These are phyloP conservation scores for Strongylocentrotus purpuratus DNA, from an alignment of 35 echinoderm and acorn worm genomes.

Conservation along the genomic window DNA sequence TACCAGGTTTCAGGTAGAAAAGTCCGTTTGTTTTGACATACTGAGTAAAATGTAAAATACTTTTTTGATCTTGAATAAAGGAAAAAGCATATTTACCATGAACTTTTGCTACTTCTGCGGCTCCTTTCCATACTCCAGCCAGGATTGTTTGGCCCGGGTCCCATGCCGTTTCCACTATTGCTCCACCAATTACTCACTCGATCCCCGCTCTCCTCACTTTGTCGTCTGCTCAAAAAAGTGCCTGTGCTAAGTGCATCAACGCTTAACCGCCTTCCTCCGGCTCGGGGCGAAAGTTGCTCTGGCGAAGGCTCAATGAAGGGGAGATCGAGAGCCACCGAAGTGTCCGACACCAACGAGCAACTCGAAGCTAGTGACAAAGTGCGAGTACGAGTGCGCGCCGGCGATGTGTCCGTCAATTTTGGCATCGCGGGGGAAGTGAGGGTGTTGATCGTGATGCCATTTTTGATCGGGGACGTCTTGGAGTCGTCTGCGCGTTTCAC, in stretches of 20 bases:
- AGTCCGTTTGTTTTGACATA: too few species aligned
- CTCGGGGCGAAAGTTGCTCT: background rate
- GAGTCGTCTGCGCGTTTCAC: background rate
- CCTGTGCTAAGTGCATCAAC: background rate
- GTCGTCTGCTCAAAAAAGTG: background rate
- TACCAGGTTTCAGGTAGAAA: too few species aligned
- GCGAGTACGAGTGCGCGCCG: background rate
- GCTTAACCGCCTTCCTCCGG: background rate
- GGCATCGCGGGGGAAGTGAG: background rate
- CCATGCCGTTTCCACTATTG: background rate
- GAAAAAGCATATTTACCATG: constrained; percentile 3
- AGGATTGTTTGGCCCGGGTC: background rate
- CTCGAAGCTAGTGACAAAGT: background rate
- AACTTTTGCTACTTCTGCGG: constrained; percentile 21
- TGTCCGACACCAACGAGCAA: background rate
- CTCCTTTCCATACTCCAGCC: constrained; percentile 16
- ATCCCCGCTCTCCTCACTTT: background rate
- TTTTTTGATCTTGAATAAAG: too few species aligned
- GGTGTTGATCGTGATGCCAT: background rate
- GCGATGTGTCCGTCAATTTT: background rate
- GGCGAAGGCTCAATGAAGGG: background rate
- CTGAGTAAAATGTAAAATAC: too few species aligned
- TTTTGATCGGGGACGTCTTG: background rate
- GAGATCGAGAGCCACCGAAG: background rate
- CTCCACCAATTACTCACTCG: background rate